A percentile compares a stretch with the other conserved stretches of the same genome.
Evolutionary conservation across 2,888 invertebrate species (phyloP).

Genomic region (Thymelicus acteon): DNA sequence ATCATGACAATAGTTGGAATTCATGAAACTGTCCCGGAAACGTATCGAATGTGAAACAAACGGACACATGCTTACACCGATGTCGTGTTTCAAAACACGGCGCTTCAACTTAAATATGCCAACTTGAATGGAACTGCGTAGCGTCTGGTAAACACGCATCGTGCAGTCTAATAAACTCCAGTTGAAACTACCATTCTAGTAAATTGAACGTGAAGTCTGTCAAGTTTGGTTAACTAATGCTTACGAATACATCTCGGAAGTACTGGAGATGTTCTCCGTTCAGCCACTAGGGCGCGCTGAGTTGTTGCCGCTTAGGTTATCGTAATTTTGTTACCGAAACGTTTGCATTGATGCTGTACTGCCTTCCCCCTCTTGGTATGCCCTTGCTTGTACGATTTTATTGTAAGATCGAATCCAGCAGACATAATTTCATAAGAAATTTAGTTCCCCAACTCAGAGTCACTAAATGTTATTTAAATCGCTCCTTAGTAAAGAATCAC

Average conservation of each 20-base stretch:
- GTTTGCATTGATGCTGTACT: too few species aligned
- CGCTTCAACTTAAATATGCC: constrained; percentile 15
- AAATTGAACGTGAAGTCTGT: constrained; percentile 8
- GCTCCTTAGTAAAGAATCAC: too few species aligned
- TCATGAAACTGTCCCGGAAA: constrained; percentile 4
- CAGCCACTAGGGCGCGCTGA: neutral
- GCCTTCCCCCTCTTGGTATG: too few species aligned
- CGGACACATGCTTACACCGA: constrained; percentile 12
- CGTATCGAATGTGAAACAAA: constrained; percentile 6
- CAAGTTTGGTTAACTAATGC: constrained; percentile 19
- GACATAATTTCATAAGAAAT: too few species aligned
- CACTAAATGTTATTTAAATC: too few species aligned
- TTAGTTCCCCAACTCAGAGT: too few species aligned
- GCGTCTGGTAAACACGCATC: constrained; percentile 13
- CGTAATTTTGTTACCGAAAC: too few species aligned
- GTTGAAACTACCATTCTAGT: constrained; percentile 6
- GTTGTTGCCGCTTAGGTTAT: too few species aligned
- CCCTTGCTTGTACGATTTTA: too few species aligned
- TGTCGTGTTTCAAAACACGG: constrained; percentile 28
- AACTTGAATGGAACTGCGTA: constrained; percentile 23
- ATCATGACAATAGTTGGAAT: constrained; percentile 20
- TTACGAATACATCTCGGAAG: constrained; percentile 9
- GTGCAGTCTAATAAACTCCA: constrained; percentile 17
- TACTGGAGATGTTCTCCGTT: constrained; percentile 1
- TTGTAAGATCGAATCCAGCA: too few species aligned